Evolutionary conservation across 2,797 vertebrate genomes (phyloP).

Genomic region (Rhadinocentrus ornatus): DNA sequence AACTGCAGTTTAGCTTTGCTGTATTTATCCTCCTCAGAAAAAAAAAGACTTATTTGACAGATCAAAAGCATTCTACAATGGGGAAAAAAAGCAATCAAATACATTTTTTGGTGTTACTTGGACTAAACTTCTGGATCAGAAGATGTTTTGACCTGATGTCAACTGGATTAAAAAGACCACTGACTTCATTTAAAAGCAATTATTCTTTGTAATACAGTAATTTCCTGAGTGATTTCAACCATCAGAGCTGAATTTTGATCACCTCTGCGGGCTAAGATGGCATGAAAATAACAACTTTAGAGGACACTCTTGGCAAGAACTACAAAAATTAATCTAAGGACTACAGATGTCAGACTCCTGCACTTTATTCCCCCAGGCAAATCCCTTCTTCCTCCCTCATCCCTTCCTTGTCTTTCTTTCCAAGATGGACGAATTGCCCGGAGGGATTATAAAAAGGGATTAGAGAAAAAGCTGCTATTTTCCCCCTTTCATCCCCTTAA

Average conservation of each 20-base stretch:
- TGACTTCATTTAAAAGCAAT: conserved; percentile 39
- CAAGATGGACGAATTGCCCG: conserved; percentile 56
- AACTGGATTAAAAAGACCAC: conserved; percentile 36
- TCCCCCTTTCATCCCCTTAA: conserved; percentile 16
- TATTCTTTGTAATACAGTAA: conserved; percentile 37
- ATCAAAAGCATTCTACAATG: conserved; percentile 21
- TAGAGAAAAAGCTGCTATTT: conserved; percentile 72
- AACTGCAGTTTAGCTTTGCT: conserved; percentile 28
- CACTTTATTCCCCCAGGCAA: conserved; percentile 75
- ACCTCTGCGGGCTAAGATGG: conserved; percentile 24
- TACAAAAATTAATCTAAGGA: conserved; percentile 59
- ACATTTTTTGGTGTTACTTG: conserved; percentile 29
- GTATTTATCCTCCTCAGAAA: conserved; percentile 43
- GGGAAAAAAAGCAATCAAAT: conserved; percentile 9
- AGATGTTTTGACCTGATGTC: conserved; percentile 16
- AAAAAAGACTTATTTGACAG: conserved; percentile 22
- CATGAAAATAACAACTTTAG: conserved; percentile 54
- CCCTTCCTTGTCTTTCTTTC: conserved; percentile 40
- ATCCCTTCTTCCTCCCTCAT: conserved; percentile 41
- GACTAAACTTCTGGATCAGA: conserved; percentile 36
- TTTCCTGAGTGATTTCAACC: conserved; percentile 53
- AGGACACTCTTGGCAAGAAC: conserved; percentile 54
- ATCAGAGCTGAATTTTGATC: conserved; percentile 50
- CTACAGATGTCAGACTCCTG: conserved; percentile 72
- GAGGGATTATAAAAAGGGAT: conserved; percentile 69